Evolutionary conservation across 2,113 vertebrate genomes (phyloP), one percentile per base, ranked within the genome.

Genomic region (Antidorcas marsupialis): DNA sequence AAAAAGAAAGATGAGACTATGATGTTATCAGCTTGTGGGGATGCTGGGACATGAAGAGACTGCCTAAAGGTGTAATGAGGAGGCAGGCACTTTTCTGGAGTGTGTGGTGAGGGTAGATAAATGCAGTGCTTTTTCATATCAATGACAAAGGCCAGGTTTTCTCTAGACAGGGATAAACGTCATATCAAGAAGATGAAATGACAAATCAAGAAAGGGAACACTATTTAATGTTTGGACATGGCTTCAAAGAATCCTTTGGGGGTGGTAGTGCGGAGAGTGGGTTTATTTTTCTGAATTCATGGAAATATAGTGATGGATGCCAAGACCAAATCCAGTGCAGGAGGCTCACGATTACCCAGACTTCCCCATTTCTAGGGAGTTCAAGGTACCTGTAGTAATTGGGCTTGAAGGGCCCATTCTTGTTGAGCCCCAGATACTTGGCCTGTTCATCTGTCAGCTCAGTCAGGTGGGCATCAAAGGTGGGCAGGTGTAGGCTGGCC

Each of bases 331-430:
- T 60, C 12, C 30, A 87, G 25, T 33, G n/a, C 47, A 59, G 83
- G 52, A 93, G 62, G 53, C 8, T 74, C 85, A 21, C 84, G 9
- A 25, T 62, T 2, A 21, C 62, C 60, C 55, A 57, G 52, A 50
- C n/a, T 55, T 62, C 47, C 60, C 94, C 71, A 30, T 30, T 43
- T 95, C 43, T 25, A 57, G 91, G 76, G 55, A 76, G 33, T 39
- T 86, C 94, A 95, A 90, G 47, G 62, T 94, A 99, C 99, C 99
- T 99, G 98, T 99, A 99, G 99, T 99, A 99, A 99, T 99, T 99
- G 97, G 99, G 99, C 99, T 99, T 99, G 98, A 99, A 99, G 94
- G 99, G 99, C 15, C 99, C 99, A 5, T 99, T 99, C 98, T 99
- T 99, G 98, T 99, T 99, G 96, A 99, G 98, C 94, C 99, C 99